These are phyloP conservation scores for Seira ritae DNA, from an alignment of 2,888 invertebrate genomes.

Conservation along the genomic window DNA sequence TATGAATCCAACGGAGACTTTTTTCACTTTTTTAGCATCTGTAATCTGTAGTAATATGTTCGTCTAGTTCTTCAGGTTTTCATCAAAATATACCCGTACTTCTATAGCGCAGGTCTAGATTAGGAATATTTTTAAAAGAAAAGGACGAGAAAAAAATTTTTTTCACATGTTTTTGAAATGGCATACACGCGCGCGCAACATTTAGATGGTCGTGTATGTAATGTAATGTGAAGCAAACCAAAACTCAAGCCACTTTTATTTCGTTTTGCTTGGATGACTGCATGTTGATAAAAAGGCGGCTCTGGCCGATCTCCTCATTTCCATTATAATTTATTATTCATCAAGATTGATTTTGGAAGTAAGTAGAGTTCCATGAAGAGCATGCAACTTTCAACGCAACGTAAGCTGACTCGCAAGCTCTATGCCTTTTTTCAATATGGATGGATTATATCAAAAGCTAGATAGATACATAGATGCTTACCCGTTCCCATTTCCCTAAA, in stretches of 20 bases:
- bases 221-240: not conserved
- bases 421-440: constrained; percentile 4
- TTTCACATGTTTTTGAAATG: not conserved
- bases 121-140: not conserved
- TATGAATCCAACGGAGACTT: no score
- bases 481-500: constrained; percentile 8
- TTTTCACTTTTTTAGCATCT: no score
- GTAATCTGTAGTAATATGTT: no score
- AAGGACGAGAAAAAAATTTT: not conserved
- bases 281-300: constrained; percentile 38
- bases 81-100: no score
- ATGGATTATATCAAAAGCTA: not conserved
- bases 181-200: not conserved
- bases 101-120: no score
- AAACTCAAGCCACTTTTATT: not conserved
- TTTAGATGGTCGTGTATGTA: not conserved
- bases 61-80: no score
- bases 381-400: not conserved
- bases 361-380: constrained; percentile 22
- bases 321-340: constrained; percentile 65
- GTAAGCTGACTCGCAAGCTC: not conserved
- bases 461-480: not conserved
- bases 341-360: constrained; percentile 66
- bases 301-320: constrained; percentile 58
- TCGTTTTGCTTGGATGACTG: constrained; percentile 10